Conservation (phyloP, 2,888 invertebrate species). For the Nemurella pictetii region DNA sequence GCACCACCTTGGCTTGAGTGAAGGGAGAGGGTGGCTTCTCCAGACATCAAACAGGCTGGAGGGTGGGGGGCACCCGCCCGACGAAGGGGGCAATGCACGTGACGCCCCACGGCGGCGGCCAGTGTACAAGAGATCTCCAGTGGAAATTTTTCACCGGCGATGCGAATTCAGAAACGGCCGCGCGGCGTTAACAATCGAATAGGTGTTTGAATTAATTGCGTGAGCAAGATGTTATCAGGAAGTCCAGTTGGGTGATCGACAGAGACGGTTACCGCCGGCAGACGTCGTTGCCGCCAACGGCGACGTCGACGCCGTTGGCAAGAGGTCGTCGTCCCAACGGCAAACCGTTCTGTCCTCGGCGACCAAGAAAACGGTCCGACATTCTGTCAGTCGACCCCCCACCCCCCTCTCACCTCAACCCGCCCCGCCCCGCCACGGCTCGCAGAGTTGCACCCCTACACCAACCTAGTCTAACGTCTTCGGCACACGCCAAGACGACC, state of each 20-base stretch:
- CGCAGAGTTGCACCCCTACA: not conserved
- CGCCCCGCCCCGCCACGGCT: not conserved
- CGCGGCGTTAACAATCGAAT: not conserved
- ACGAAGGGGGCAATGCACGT: not conserved
- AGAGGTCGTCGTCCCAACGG: not conserved
- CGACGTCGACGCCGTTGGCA: not conserved
- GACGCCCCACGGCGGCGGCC: not conserved
- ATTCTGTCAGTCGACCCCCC: not conserved
- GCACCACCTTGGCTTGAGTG: not conserved
- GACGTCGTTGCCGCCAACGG: not conserved
- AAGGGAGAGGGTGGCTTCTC: conserved; percentile 17
- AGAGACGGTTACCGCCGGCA: not conserved
- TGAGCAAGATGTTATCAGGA: not conserved
- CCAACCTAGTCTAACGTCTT: conserved; percentile 11
- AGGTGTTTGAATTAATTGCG: not conserved
- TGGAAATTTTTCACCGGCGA: not conserved
- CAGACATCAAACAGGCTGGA: conserved; percentile 10
- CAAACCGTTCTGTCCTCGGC: not conserved
- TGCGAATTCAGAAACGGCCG: not conserved
- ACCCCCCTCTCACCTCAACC: not conserved
- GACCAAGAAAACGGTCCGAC: not conserved
- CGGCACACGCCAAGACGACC: conserved; percentile 27
- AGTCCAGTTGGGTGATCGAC: not conserved
- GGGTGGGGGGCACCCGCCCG: not conserved
- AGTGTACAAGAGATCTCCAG: too few relatives aligned